A percentile compares a stretch with the other conserved stretches of the same genome.
phyloP scores from a whole-genome alignment of 2,113 vertebrate genomes.

The Pagrus major region DNA sequence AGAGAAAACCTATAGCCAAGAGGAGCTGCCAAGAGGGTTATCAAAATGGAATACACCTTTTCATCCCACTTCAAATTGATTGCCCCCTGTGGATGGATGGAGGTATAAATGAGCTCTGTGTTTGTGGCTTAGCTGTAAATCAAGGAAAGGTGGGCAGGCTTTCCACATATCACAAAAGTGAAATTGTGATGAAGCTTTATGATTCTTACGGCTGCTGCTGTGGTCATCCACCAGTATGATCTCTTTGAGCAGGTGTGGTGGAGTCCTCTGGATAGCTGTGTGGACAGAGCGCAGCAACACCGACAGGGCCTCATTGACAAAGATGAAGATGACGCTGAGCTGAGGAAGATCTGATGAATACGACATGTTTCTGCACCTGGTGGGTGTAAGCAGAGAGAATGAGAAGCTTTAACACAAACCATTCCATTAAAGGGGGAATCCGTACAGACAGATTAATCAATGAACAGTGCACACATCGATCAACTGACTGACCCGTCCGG shows the following conservation, averaged over 20 bases:
- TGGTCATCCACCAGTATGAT: conserved; percentile 97
- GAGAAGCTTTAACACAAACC: neutral
- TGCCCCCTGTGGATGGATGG: neutral
- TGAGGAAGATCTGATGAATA: conserved; percentile 92
- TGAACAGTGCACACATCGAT: neutral
- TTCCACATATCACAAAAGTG: neutral
- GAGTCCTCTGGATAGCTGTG: conserved; percentile 92
- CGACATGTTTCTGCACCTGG: conserved; percentile 93
- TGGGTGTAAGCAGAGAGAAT: neutral
- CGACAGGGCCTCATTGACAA: conserved; percentile 94
- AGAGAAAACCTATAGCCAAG: neutral
- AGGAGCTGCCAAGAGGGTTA: neutral
- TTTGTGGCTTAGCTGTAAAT: neutral
- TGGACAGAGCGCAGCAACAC: conserved; percentile 94
- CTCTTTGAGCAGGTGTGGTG: conserved; percentile 93
- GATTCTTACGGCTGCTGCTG: conserved; percentile 90
- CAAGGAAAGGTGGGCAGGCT: neutral
- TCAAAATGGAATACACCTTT: neutral
- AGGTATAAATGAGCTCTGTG: neutral
- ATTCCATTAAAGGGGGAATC: neutral
- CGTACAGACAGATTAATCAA: neutral
- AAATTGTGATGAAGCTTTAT: neutral
- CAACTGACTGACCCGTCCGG: conserved; percentile 88
- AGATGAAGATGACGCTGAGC: conserved; percentile 96
- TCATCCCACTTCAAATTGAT: neutral